These are phyloP conservation scores for Agonopterix subpropinquella DNA, from an alignment of 2,888 invertebrate species.

Conservation along the genomic window DNA sequence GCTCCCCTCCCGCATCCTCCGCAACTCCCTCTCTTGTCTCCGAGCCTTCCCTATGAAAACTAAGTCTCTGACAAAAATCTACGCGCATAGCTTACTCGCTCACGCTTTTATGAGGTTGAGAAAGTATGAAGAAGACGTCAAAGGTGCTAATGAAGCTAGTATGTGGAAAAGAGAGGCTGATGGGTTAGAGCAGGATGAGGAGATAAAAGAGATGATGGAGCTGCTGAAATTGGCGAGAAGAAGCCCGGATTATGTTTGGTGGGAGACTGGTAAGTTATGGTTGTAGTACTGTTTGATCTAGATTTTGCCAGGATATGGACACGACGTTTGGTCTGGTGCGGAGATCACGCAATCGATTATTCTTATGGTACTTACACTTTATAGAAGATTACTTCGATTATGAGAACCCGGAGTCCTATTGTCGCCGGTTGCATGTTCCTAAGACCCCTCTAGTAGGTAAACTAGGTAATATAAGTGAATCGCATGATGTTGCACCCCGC, in stretches of 20 bases:
- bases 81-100: conserved; percentile 46
- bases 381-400: too few species aligned
- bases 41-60: conserved; percentile 54
- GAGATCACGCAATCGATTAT: too few species aligned
- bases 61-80: conserved; percentile 36
- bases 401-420: too few species aligned
- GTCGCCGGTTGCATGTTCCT: too few species aligned
- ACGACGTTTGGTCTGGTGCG: too few species aligned
- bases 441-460: too few species aligned
- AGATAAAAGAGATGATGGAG: conserved; percentile 36
- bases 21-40: conserved; percentile 77
- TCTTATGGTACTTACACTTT: too few species aligned
- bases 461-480: neutral
- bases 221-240: conserved; percentile 45
- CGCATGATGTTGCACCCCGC: conserved; percentile 2
- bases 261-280: conserved; percentile 79
- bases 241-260: conserved; percentile 82
- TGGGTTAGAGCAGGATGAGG: conserved; percentile 42
- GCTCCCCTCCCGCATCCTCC: conserved; percentile 58
- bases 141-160: conserved; percentile 33
- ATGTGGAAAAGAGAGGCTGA: conserved; percentile 17
- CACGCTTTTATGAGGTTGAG: conserved; percentile 48
- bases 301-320: too few species aligned
- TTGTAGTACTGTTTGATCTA: too few species aligned
- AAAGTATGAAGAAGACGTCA: conserved; percentile 42